Conservation (phyloP, 1,140 invertebrate genomes). For the Neodiprion lecontei region DNA sequence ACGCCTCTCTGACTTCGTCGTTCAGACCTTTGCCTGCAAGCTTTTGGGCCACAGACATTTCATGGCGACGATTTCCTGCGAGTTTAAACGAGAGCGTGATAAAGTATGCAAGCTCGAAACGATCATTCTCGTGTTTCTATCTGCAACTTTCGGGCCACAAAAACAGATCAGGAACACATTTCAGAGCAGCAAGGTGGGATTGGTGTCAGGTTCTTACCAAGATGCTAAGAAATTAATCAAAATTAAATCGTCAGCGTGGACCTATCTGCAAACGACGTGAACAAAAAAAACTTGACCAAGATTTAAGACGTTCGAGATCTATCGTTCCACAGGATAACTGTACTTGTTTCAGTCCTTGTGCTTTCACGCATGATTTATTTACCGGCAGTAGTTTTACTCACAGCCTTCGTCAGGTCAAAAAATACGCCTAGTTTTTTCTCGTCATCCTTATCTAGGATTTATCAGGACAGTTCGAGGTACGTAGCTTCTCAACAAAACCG, state of each 20-base stretch:
- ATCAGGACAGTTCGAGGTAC: neutral
- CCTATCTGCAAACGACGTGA: too few relatives aligned
- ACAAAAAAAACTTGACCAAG: neutral
- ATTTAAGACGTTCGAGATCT: neutral
- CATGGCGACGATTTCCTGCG: neutral
- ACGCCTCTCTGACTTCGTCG: too few relatives aligned
- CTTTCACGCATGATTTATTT: neutral
- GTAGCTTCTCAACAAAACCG: neutral
- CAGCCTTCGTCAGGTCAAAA: neutral
- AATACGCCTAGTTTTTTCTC: neutral
- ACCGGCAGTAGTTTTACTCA: neutral
- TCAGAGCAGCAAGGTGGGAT: too few relatives aligned
- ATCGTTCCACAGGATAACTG: neutral
- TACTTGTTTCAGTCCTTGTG: neutral
- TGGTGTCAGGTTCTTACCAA: too few relatives aligned
- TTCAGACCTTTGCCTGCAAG: too few relatives aligned
- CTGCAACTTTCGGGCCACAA: neutral
- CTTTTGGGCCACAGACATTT: neutral
- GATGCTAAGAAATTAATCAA: too few relatives aligned
- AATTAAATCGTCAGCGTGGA: too few relatives aligned
- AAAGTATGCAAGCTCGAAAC: slow-evolving; percentile 1
- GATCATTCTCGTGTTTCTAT: neutral
- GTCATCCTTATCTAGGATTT: neutral
- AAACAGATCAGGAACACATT: neutral
- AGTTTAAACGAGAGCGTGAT: neutral